Evolutionary conservation across 2,888 invertebrate genomes (phyloP).

Genomic region (Zhuqinia jingwanae): DNA sequence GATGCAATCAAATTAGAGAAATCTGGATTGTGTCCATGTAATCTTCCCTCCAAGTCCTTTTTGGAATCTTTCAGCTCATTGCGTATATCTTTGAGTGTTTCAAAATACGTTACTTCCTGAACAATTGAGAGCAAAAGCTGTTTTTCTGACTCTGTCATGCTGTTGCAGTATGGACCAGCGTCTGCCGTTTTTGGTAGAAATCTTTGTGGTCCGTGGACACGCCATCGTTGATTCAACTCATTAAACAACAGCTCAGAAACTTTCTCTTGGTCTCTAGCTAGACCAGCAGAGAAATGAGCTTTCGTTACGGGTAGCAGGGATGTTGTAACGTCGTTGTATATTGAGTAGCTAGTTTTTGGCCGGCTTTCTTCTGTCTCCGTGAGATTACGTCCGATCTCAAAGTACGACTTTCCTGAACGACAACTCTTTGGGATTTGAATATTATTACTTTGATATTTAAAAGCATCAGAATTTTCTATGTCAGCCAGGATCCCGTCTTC

Average conservation of each 20-base stretch:
- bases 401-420: background rate
- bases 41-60: conserved; percentile 61
- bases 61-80: conserved; percentile 63
- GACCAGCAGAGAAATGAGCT: background rate
- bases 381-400: too few species aligned
- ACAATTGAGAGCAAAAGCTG: conserved; percentile 45
- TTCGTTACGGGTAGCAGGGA: background rate
- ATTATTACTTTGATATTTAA: background rate
- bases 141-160: conserved; percentile 48
- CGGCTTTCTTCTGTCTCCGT: background rate
- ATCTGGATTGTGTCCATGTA: conserved; percentile 62
- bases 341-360: conserved; percentile 20
- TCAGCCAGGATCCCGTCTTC: conserved; percentile 48
- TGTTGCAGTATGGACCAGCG: conserved; percentile 47
- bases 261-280: conserved; percentile 38
- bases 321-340: conserved; percentile 5
- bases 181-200: conserved; percentile 39
- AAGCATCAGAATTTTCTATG: conserved; percentile 40
- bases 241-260: conserved; percentile 49
- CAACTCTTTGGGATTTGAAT: background rate
- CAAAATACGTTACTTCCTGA: conserved; percentile 62
- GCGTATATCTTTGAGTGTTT: conserved; percentile 60
- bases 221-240: conserved; percentile 60
- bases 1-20: conserved; percentile 60
- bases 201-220: conserved; percentile 51